These are phyloP conservation scores for Amphiura filiformis DNA, from an alignment of 35 echinoderm and acorn worm genomes.

Conservation along the genomic window DNA sequence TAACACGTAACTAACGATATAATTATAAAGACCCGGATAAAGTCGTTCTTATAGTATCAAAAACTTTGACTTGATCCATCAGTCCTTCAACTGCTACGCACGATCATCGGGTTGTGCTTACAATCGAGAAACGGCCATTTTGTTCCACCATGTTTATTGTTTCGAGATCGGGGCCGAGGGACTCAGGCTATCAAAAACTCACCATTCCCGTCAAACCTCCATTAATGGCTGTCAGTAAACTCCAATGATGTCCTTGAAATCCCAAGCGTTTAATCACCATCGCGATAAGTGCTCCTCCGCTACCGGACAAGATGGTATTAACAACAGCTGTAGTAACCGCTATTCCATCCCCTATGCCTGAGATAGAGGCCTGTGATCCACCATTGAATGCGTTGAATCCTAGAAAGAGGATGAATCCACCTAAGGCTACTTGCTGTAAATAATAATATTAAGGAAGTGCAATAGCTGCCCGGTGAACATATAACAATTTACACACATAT, in stretches of 20 bases:
- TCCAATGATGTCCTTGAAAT: slow-evolving; percentile 50
- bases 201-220: slow-evolving; percentile 85
- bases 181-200: no score
- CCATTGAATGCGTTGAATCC: slow-evolving; percentile 90
- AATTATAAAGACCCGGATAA: no score
- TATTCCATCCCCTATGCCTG: slow-evolving; percentile 43
- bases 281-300: slow-evolving; percentile 42
- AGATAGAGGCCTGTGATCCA: slow-evolving; percentile 67
- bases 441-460: no score
- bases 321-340: slow-evolving; percentile 56
- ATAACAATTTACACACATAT: not conserved
- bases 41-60: no score
- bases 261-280: slow-evolving; percentile 9
- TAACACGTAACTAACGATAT: no score
- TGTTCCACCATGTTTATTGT: no score
- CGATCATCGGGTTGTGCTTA: no score
- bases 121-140: no score
- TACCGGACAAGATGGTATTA: slow-evolving; percentile 69
- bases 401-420: slow-evolving; percentile 85
- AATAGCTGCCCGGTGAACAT: not conserved
- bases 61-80: no score
- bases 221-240: slow-evolving; percentile 76
- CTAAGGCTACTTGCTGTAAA: slow-evolving; percentile 60
- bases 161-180: no score
- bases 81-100: no score